These are phyloP conservation scores for Capromys pilorides DNA, from an alignment of 2,797 vertebrate genomes.

Conservation along the genomic window DNA sequence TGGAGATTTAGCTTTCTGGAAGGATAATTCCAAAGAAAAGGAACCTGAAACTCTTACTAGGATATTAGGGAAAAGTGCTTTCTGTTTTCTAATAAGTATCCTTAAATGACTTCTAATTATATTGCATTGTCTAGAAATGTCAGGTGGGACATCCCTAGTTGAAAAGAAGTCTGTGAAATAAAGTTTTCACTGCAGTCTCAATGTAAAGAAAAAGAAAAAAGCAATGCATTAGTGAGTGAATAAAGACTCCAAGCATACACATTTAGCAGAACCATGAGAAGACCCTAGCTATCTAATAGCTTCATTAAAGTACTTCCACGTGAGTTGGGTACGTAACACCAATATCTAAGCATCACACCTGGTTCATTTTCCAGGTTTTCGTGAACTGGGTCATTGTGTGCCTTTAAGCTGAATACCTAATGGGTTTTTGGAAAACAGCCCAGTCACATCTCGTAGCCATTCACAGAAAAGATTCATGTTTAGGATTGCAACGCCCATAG, in stretches of 20 bases:
- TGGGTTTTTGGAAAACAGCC: constrained; percentile 57
- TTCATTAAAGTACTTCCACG: background rate
- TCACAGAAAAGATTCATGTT: constrained; percentile 5
- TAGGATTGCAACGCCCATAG: background rate
- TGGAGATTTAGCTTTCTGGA: background rate
- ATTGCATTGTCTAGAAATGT: background rate
- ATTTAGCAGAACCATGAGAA: background rate
- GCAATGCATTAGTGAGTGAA: background rate
- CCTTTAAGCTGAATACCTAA: constrained; percentile 1
- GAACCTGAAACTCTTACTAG: background rate
- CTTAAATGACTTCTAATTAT: constrained; percentile 8
- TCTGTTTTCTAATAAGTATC: constrained; percentile 25
- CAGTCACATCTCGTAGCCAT: constrained; percentile 4
- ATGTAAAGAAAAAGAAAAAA: background rate
- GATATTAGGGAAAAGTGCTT: background rate
- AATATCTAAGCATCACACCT: background rate
- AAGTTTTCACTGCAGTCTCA: background rate
- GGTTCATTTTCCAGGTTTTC: constrained; percentile 27
- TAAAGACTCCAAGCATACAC: constrained; percentile 2
- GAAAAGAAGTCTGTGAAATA: constrained; percentile 19
- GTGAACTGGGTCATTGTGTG: constrained; percentile 46
- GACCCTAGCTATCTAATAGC: background rate
- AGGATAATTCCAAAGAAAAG: background rate
- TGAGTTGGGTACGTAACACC: background rate
- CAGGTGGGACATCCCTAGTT: background rate